phyloP scores from a whole-genome alignment of 1,140 invertebrate genomes.

The Amphibalanus amphitrite region DNA sequence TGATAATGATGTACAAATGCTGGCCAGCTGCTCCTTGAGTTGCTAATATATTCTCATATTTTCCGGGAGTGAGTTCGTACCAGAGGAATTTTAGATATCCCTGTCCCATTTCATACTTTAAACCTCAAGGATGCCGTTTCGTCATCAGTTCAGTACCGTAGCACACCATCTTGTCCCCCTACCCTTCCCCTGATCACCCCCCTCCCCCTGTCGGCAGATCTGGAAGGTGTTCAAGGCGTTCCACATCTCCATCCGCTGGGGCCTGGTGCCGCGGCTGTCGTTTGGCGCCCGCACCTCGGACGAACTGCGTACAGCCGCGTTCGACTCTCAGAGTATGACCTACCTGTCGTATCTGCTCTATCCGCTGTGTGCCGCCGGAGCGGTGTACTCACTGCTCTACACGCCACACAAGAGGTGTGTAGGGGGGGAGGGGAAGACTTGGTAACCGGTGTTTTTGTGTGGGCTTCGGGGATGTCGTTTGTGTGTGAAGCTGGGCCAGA shows the following conservation, averaged over 20 bases:
- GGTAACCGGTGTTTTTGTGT: too few species aligned
- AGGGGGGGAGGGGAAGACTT: too few species aligned
- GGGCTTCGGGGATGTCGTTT: too few species aligned
- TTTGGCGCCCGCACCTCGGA: conserved; percentile 32
- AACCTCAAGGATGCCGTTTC: background rate
- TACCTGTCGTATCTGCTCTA: conserved; percentile 84
- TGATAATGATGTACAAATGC: too few species aligned
- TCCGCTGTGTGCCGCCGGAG: conserved; percentile 67
- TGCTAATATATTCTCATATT: too few species aligned
- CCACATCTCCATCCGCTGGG: conserved; percentile 40
- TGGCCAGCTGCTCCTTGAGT: too few species aligned
- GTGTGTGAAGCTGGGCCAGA: too few species aligned
- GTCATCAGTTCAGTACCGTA: background rate
- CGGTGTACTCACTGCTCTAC: conserved; percentile 81
- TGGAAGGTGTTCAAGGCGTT: conserved; percentile 91
- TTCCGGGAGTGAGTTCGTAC: too few species aligned
- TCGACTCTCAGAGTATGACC: conserved; percentile 76
- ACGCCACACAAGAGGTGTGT: conserved; percentile 72
- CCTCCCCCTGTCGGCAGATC: conserved; percentile 35
- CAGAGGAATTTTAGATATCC: too few species aligned
- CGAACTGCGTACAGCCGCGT: conserved; percentile 61
- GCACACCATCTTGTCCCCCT: background rate
- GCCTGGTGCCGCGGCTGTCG: conserved; percentile 21
- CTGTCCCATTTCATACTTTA: background rate
- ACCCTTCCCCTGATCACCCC: background rate